Conservation (phyloP, 1,140 invertebrate genomes). For the Globodera rostochiensis region DNA sequence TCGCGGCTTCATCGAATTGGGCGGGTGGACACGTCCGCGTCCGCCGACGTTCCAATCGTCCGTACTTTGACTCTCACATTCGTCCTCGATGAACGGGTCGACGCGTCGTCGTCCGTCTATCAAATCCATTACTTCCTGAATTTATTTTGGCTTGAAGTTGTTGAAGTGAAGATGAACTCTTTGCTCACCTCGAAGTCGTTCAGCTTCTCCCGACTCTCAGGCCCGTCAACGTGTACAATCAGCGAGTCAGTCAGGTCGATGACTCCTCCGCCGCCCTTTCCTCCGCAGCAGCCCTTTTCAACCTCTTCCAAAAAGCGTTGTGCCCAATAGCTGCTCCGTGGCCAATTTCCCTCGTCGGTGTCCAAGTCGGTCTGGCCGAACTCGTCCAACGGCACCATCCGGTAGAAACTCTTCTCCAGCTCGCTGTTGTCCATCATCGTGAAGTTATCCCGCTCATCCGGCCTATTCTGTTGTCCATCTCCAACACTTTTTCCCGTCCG, state of each 20-base stretch:
- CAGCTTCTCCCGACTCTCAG: constrained; percentile 13
- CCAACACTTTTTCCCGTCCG: not conserved
- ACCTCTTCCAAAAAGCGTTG: constrained; percentile 20
- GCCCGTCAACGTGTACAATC: constrained; percentile 36
- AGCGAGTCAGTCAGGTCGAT: constrained; percentile 37
- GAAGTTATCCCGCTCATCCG: not conserved
- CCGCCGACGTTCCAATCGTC: not conserved
- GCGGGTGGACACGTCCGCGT: not conserved
- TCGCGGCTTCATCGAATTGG: not conserved
- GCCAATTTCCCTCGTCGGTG: constrained; percentile 23
- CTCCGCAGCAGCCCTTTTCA: not conserved
- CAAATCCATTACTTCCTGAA: constrained; percentile 44
- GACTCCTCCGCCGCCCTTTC: not conserved
- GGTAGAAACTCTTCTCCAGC: constrained; percentile 40
- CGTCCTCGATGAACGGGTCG: constrained; percentile 20
- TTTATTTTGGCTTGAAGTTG: not conserved
- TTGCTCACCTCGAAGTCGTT: constrained; percentile 36
- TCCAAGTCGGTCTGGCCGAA: constrained; percentile 29
- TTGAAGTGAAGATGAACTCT: not conserved
- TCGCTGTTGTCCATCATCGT: not conserved
- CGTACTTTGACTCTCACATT: constrained; percentile 18
- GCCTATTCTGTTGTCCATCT: not conserved
- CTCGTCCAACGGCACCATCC: constrained; percentile 40
- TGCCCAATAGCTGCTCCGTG: constrained; percentile 9
- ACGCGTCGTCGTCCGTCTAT: constrained; percentile 29